Conservation (phyloP, 2,113 vertebrate species). For the Psammodynastes pulverulentus region DNA sequence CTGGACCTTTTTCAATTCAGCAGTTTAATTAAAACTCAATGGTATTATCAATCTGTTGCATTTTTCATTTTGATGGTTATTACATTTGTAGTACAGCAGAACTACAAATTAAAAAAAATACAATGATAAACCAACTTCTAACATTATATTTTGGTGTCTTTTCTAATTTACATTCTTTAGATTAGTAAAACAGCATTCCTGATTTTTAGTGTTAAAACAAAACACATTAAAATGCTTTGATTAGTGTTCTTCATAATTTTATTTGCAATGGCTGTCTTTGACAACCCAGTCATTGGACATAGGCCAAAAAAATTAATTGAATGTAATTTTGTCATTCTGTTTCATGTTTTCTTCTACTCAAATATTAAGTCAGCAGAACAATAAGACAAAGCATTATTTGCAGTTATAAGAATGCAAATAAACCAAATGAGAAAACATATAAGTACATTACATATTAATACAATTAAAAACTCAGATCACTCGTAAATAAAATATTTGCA, state of each 20-base stretch:
- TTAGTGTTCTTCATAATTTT: conserved; percentile 37
- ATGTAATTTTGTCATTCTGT: conserved; percentile 34
- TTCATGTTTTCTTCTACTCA: conserved; percentile 21
- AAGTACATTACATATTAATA: background rate
- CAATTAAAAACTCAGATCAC: background rate
- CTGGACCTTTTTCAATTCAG: conserved; percentile 81
- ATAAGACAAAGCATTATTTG: conserved; percentile 3
- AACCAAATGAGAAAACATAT: background rate
- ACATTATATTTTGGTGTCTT: conserved; percentile 71
- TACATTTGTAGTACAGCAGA: conserved; percentile 78
- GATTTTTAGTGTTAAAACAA: conserved; percentile 63
- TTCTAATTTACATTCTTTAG: conserved; percentile 65
- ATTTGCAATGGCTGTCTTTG: conserved; percentile 43
- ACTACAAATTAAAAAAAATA: conserved; percentile 76
- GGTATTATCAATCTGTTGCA: conserved; percentile 83
- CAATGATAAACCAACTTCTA: conserved; percentile 70
- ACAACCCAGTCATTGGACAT: conserved; percentile 47
- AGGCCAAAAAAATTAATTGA: conserved; percentile 45
- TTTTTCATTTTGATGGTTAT: conserved; percentile 83
- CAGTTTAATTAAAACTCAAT: conserved; percentile 83
- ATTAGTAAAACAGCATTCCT: conserved; percentile 68
- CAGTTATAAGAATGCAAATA: background rate
- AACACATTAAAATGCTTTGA: conserved; percentile 16
- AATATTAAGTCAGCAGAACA: conserved; percentile 17
- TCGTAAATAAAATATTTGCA: background rate